phyloP scores from a whole-genome alignment of 2,113 vertebrate genomes.

The Aphelocoma coerulescens region DNA sequence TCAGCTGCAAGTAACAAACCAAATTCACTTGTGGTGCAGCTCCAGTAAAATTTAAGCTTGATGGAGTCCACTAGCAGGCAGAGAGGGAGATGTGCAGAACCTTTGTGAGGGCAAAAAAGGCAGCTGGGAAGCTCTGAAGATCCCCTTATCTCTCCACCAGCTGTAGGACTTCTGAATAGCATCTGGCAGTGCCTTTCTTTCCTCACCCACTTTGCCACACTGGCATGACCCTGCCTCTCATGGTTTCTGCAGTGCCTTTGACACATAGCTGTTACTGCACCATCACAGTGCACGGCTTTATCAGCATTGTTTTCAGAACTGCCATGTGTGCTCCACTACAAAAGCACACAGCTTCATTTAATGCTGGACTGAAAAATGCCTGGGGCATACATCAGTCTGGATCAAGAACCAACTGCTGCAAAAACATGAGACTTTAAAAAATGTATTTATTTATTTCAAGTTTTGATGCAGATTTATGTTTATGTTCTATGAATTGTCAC shows the following conservation, averaged over 20 bases:
- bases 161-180: background rate
- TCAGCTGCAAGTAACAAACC: background rate
- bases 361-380: background rate
- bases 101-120: background rate
- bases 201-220: fast-evolving
- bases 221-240: background rate
- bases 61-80: background rate
- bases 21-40: background rate
- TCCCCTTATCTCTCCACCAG: background rate
- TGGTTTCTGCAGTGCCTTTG: background rate
- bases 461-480: background rate
- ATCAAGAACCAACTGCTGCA: background rate
- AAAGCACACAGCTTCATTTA: background rate
- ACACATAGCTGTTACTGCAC: background rate
- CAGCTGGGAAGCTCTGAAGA: background rate
- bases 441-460: background rate
- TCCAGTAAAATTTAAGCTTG: background rate
- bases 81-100: background rate
- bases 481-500: background rate
- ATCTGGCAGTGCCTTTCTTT: background rate
- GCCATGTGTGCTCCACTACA: background rate
- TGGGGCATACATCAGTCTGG: background rate
- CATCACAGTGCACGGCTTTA: background rate
- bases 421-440: background rate
- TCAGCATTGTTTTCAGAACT: background rate